A percentile compares a stretch with the other conserved stretches of the same genome.
Conservation (phyloP, 2,797 vertebrate genomes). For the Xerus rutilus region DNA sequence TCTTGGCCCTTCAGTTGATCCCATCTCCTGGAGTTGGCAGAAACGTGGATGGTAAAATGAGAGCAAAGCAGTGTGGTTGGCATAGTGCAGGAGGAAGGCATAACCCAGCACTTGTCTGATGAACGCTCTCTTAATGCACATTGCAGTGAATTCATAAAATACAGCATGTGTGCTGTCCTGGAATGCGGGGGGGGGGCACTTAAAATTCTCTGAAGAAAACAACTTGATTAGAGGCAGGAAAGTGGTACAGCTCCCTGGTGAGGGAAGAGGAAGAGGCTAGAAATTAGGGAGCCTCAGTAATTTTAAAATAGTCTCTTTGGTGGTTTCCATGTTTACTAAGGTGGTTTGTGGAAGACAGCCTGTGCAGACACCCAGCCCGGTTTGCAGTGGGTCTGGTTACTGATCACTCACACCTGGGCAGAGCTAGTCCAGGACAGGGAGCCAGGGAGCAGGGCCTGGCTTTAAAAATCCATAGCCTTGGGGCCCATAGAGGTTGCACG, state of each 20-base stretch:
- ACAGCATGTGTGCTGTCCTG: background rate
- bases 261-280: background rate
- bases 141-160: background rate
- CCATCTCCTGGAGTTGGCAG: background rate
- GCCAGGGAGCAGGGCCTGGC: background rate
- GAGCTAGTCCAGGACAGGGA: background rate
- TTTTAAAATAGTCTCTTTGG: constrained; percentile 8
- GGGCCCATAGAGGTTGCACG: background rate
- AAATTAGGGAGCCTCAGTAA: background rate
- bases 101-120: background rate
- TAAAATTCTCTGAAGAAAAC: constrained; percentile 52
- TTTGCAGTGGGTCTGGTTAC: background rate
- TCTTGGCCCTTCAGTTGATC: background rate
- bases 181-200: background rate
- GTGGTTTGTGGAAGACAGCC: background rate
- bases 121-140: background rate
- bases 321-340: constrained; percentile 12
- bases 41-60: background rate
- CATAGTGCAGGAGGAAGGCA: background rate
- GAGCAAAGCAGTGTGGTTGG: background rate
- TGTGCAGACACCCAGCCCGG: constrained; percentile 16
- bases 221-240: constrained; percentile 43
- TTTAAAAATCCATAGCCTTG: background rate
- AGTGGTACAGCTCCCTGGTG: background rate
- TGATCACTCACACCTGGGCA: background rate